A percentile compares a stretch with the other conserved stretches of the same genome.
phyloP scores from a whole-genome alignment of 2,888 invertebrate genomes.

The Hoplodrina ambigua region DNA sequence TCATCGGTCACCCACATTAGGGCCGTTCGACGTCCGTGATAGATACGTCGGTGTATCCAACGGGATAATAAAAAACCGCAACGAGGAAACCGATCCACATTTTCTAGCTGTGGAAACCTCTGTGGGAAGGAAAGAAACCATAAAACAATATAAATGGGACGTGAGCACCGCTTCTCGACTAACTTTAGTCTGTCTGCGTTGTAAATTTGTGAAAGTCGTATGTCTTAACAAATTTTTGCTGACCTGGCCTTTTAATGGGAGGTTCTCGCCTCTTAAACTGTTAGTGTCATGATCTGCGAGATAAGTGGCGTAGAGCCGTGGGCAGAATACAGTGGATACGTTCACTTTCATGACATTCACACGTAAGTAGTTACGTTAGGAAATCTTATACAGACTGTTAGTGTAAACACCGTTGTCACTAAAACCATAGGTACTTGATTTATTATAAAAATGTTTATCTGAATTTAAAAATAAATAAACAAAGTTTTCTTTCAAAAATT shows the following conservation, averaged over 20 bases:
- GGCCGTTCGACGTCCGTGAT: constrained; percentile 60
- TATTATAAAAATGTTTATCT: too few relatives aligned
- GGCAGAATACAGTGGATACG: constrained; percentile 4
- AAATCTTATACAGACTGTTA: too few relatives aligned
- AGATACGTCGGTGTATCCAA: constrained; percentile 63
- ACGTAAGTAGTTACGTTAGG: not conserved
- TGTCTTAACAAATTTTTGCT: constrained; percentile 68
- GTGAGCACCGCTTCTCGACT: constrained; percentile 75
- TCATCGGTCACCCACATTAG: constrained; percentile 68
- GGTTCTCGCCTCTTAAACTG: constrained; percentile 52
- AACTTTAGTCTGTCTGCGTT: constrained; percentile 72
- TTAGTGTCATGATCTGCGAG: constrained; percentile 25
- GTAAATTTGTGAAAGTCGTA: constrained; percentile 74
- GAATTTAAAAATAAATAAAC: too few relatives aligned
- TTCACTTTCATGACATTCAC: constrained; percentile 6
- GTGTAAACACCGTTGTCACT: too few relatives aligned
- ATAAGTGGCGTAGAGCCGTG: constrained; percentile 2
- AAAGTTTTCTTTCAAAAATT: too few relatives aligned
- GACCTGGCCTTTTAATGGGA: constrained; percentile 58
- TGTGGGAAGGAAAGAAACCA: constrained; percentile 82
- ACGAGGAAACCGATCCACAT: constrained; percentile 77
- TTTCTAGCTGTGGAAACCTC: constrained; percentile 76
- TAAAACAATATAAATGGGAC: constrained; percentile 88
- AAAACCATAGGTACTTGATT: too few relatives aligned
- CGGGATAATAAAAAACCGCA: constrained; percentile 76